phyloP scores from a whole-genome alignment of 2,113 vertebrate species.

The Tor tambroides region DNA sequence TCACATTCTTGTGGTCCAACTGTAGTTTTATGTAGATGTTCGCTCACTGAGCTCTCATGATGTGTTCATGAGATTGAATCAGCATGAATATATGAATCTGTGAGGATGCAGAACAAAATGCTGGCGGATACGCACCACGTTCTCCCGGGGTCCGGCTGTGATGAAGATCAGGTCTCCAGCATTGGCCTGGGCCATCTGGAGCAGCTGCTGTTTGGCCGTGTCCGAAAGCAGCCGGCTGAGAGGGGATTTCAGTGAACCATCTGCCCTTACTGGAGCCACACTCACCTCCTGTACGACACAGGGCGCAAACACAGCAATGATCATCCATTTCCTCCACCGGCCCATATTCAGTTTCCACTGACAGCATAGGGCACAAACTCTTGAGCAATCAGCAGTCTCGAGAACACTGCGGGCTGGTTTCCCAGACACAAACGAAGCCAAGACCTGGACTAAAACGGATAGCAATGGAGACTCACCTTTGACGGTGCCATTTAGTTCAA shows the following conservation, averaged over 20 bases:
- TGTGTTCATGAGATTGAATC: neutral
- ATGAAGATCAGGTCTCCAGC: conserved; percentile 86
- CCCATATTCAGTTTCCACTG: neutral
- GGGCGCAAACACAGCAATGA: neutral
- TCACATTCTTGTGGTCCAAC: neutral
- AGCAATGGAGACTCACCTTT: conserved; percentile 19
- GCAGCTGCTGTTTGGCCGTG: conserved; percentile 73
- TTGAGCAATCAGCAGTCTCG: conserved; percentile 30
- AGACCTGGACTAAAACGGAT: neutral
- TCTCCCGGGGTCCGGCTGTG: conserved; percentile 77
- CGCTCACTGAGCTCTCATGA: conserved; percentile 15
- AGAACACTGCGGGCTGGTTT: conserved; percentile 15
- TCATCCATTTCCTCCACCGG: conserved; percentile 32
- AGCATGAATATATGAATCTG: neutral
- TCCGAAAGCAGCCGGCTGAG: conserved; percentile 78
- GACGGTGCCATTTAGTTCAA: conserved; percentile 3
- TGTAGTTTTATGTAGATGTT: conserved; percentile 6
- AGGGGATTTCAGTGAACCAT: conserved; percentile 81
- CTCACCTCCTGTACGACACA: conserved; percentile 78
- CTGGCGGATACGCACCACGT: conserved; percentile 72
- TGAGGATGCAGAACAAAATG: conserved; percentile 17
- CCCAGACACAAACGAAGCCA: conserved; percentile 29
- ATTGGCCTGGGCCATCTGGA: conserved; percentile 67
- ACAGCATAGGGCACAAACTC: conserved; percentile 34
- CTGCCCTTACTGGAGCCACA: conserved; percentile 74